Evolutionary conservation across 2,888 invertebrate species (phyloP).

Genomic region (Drosophila kambysellisi): DNA sequence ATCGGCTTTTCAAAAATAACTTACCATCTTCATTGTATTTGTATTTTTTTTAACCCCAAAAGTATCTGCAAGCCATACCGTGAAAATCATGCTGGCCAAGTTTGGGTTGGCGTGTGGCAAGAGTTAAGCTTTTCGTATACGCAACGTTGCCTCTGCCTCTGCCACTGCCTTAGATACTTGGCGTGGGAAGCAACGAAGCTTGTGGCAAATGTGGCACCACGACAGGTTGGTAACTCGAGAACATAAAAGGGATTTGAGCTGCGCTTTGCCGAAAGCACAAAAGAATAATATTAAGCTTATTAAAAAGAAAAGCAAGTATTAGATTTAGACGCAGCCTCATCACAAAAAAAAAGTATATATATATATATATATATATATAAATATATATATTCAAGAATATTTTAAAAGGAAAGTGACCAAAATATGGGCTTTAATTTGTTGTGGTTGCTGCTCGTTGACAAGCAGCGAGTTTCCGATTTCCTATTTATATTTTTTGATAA

Average conservation of each 20-base stretch:
- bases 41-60: conserved; percentile 2
- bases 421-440: conserved; percentile 28
- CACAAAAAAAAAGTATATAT: conserved; percentile 15
- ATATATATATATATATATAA: not conserved
- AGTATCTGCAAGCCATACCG: conserved; percentile 40
- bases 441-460: conserved; percentile 10
- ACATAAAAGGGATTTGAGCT: conserved; percentile 62
- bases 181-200: conserved; percentile 42
- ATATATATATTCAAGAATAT: conserved; percentile 5
- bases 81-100: conserved; percentile 24
- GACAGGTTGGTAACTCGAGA: conserved; percentile 68
- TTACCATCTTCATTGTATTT: not conserved
- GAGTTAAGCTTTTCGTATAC: conserved; percentile 64
- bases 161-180: not conserved
- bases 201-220: conserved; percentile 48
- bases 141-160: conserved; percentile 35
- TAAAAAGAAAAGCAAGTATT: conserved; percentile 56
- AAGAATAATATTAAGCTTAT: conserved; percentile 61
- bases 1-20: not conserved
- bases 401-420: conserved; percentile 12
- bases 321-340: conserved; percentile 31
- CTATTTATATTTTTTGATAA: conserved; percentile 28
- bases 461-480: conserved; percentile 16
- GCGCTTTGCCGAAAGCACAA: conserved; percentile 35
- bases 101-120: conserved; percentile 46